These are phyloP conservation scores for Sylvicola fuscatus DNA, from an alignment of 2,888 invertebrate genomes.

Conservation along the genomic window DNA sequence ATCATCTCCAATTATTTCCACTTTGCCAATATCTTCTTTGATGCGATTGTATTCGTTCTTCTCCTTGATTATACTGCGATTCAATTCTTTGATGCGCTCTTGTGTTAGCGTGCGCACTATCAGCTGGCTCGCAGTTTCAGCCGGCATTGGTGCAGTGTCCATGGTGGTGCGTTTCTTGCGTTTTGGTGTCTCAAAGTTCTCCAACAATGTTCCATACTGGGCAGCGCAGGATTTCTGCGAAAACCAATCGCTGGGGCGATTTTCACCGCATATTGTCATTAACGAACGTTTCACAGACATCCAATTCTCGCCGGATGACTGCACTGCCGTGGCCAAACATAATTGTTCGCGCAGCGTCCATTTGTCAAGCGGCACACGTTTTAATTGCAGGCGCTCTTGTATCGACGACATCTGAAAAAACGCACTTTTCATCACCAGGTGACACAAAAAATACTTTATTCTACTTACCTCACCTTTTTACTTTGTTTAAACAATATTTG, in stretches of 20 bases:
- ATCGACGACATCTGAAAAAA: constrained; percentile 11
- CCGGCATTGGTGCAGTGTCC: constrained; percentile 21
- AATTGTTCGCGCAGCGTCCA: constrained; percentile 76
- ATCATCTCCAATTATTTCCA: constrained; percentile 30
- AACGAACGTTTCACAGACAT: constrained; percentile 66
- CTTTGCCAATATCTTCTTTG: constrained; percentile 33
- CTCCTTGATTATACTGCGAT: constrained; percentile 42
- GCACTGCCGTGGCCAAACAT: constrained; percentile 67
- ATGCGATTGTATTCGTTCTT: constrained; percentile 54
- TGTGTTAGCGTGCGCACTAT: constrained; percentile 50
- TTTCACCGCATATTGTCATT: constrained; percentile 54
- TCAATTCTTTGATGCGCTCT: constrained; percentile 59
- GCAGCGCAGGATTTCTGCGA: constrained; percentile 79
- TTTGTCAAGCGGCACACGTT: constrained; percentile 52
- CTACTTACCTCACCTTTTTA: too few relatives aligned
- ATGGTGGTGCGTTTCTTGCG: constrained; percentile 55
- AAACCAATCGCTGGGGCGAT: constrained; percentile 68
- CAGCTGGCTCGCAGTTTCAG: too few relatives aligned
- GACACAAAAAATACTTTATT: too few relatives aligned
- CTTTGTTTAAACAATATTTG: too few relatives aligned
- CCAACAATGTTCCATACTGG: constrained; percentile 65
- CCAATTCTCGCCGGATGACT: constrained; percentile 79
- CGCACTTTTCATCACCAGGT: too few relatives aligned
- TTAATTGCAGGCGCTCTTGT: constrained; percentile 25
- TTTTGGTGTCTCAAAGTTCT: constrained; percentile 67